These are phyloP conservation scores for Emydoidea blandingii DNA, from an alignment of 2,797 vertebrate species.

Conservation along the genomic window DNA sequence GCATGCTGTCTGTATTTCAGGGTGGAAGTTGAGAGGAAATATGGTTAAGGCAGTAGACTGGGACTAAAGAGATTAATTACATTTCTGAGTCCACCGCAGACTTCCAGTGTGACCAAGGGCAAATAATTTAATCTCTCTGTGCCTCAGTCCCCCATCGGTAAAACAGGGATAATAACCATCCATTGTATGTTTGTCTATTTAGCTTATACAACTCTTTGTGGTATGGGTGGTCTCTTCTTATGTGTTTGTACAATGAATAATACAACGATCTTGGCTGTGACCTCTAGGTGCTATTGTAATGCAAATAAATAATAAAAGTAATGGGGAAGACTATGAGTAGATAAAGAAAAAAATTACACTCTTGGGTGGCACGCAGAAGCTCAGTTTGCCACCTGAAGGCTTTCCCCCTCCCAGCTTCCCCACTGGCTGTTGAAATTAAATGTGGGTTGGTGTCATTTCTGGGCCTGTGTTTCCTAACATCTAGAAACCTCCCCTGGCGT, in stretches of 20 bases:
- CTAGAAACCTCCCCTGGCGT: neutral
- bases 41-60: neutral
- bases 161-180: neutral
- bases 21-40: neutral
- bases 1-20: neutral
- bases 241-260: too few species aligned
- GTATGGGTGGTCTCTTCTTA: neutral
- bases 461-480: neutral
- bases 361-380: neutral
- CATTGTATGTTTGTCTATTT: neutral
- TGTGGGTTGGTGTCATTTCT: neutral
- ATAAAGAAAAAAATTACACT: neutral
- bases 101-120: neutral
- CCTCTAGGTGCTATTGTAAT: neutral
- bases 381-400: neutral
- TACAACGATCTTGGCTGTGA: too few species aligned
- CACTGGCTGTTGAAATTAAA: neutral
- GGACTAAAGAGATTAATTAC: neutral
- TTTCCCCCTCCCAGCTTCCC: neutral
- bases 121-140: neutral
- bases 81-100: neutral
- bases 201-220: neutral
- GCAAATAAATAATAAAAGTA: constrained; percentile 30
- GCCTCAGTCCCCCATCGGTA: neutral
- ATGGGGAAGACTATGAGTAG: neutral